A percentile compares a stretch with the other conserved stretches of the same genome.
phyloP scores from a whole-genome alignment of 1,140 invertebrate species.

The Ectropis grisescens region DNA sequence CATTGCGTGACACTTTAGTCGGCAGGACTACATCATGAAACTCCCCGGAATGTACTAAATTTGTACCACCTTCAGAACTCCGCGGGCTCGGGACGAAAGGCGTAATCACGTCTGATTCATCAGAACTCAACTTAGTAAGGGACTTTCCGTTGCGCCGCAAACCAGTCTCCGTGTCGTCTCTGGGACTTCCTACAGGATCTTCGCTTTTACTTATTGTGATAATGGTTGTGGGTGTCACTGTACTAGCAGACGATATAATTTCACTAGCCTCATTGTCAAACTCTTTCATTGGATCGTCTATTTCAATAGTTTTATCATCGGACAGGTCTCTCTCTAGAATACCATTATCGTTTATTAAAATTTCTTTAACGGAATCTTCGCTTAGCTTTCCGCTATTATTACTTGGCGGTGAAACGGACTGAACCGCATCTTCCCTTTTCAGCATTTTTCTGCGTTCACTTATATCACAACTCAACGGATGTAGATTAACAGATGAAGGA shows the following conservation, averaged over 20 bases:
- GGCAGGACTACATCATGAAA: constrained; percentile 53
- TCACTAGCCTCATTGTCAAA: neutral
- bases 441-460: constrained; percentile 50
- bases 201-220: neutral
- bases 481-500: constrained; percentile 40
- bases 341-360: constrained; percentile 13
- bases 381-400: constrained; percentile 56
- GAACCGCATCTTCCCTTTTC: constrained; percentile 59
- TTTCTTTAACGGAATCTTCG: constrained; percentile 49
- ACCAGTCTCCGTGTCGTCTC: neutral
- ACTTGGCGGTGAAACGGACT: constrained; percentile 58
- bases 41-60: constrained; percentile 50
- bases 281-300: neutral
- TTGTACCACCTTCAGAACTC: constrained; percentile 7
- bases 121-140: constrained; percentile 20
- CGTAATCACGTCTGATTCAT: constrained; percentile 51
- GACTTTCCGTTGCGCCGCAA: constrained; percentile 1
- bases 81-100: constrained; percentile 18
- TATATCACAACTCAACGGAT: constrained; percentile 42
- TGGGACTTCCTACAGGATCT: neutral
- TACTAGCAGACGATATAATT: neutral
- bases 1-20: constrained; percentile 46
- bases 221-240: neutral
- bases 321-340: constrained; percentile 3
- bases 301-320: neutral